phyloP scores from a whole-genome alignment of 2,113 vertebrate species.

The Saguinus imperator region DNA sequence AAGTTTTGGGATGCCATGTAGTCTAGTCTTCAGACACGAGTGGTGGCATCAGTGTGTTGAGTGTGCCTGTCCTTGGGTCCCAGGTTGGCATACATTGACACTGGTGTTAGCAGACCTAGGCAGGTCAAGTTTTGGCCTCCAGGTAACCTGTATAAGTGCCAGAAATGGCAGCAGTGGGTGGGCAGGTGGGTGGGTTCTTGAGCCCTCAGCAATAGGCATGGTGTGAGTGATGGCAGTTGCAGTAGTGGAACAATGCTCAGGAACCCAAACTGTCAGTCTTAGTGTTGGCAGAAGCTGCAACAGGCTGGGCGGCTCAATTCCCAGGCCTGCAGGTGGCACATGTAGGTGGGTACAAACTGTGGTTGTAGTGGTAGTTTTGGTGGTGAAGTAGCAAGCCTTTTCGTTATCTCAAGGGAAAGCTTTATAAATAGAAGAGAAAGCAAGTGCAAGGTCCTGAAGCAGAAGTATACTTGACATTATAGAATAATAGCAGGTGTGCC shows the following conservation, averaged over 20 bases:
- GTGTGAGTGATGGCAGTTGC: neutral
- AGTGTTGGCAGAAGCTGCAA: neutral
- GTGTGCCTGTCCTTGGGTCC: neutral
- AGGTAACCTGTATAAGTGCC: neutral
- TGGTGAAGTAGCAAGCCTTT: neutral
- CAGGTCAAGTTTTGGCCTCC: neutral
- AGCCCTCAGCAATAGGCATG: neutral
- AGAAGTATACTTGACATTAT: neutral
- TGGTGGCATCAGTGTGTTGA: neutral
- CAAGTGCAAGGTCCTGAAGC: neutral
- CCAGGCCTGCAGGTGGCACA: neutral
- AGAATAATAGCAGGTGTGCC: neutral
- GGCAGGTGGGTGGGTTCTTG: neutral
- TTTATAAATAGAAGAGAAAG: neutral
- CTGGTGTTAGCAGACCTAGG: neutral
- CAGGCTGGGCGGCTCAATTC: neutral
- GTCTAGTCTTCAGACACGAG: neutral
- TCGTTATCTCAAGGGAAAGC: neutral
- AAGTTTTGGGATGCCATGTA: neutral
- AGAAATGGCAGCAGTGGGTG: neutral
- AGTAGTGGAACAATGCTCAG: neutral
- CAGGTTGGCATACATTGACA: neutral
- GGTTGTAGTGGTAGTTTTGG: neutral
- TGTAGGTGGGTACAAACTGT: neutral
- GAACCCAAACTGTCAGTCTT: neutral